A percentile compares a stretch with the other conserved stretches of the same genome.
Conservation (phyloP, 2,888 invertebrate genomes). For the Cancer borealis region DNA sequence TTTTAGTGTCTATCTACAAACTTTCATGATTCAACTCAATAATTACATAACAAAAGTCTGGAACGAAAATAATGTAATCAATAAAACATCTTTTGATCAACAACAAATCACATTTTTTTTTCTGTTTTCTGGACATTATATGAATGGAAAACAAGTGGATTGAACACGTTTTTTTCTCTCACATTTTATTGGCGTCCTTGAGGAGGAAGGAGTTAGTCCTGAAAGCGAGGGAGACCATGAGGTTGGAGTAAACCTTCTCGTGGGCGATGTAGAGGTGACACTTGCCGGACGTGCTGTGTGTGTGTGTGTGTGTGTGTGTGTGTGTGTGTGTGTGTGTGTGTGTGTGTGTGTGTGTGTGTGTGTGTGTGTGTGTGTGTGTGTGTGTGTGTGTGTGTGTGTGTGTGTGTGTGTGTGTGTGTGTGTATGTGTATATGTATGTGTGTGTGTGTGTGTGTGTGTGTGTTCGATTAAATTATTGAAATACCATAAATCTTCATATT, state of each 20-base stretch:
- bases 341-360: background rate
- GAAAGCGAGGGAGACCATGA: conserved; percentile 60
- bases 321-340: background rate
- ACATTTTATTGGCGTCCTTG: conserved; percentile 48
- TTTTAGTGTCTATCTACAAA: background rate
- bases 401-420: conserved; percentile 39
- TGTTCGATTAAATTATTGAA: background rate
- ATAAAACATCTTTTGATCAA: background rate
- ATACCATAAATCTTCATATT: background rate
- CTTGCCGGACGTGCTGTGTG: conserved; percentile 52
- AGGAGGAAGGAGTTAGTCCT: conserved; percentile 47
- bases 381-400: conserved; percentile 17
- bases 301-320: background rate
- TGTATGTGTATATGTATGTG: background rate
- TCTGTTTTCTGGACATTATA: background rate
- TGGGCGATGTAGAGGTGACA: conserved; percentile 63
- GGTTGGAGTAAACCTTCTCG: conserved; percentile 55
- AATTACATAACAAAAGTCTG: no score
- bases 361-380: conserved; percentile 2
- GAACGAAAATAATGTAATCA: background rate
- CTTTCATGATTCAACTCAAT: no score
- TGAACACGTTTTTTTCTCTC: background rate
- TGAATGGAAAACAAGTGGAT: background rate
- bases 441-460: background rate
- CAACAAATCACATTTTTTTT: background rate